A percentile compares a stretch with the other conserved stretches of the same genome.
These are phyloP conservation scores for Macroramphosus scolopax DNA, from an alignment of 2,797 vertebrate species.

Conservation along the genomic window DNA sequence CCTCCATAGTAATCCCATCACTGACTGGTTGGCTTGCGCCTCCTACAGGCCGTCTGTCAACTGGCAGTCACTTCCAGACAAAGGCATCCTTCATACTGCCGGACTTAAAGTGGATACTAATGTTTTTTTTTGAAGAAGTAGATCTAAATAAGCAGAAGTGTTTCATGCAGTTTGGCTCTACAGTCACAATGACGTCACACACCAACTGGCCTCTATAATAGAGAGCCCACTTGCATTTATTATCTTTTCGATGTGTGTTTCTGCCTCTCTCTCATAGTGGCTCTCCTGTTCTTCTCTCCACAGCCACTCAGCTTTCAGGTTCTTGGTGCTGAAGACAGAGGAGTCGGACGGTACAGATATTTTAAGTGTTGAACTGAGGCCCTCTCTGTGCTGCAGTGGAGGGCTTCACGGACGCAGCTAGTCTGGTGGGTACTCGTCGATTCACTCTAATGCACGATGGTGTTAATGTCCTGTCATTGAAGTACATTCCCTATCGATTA, in stretches of 20 bases:
- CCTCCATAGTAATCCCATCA: slow-evolving; percentile 43
- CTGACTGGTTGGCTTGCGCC: slow-evolving; percentile 25
- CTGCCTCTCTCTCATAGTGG: slow-evolving; percentile 25
- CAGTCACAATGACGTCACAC: slow-evolving; percentile 1
- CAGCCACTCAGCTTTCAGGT: slow-evolving; percentile 46
- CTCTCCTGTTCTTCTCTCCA: slow-evolving; percentile 22
- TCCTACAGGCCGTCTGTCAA: slow-evolving; percentile 34
- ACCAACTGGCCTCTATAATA: slow-evolving; percentile 24
- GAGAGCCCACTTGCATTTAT: slow-evolving; percentile 21
- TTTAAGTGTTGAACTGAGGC: slow-evolving; percentile 72
- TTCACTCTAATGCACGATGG: background rate
- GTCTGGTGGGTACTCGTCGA: slow-evolving; percentile 70
- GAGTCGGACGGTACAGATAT: slow-evolving; percentile 41
- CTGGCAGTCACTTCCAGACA: slow-evolving; percentile 24
- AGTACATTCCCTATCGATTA: too few species aligned
- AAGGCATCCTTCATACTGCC: slow-evolving; percentile 15
- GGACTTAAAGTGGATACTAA: too few species aligned
- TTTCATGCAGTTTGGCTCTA: slow-evolving; percentile 6
- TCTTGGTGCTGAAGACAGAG: slow-evolving; percentile 54
- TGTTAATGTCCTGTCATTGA: too few species aligned
- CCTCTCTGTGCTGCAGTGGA: slow-evolving; percentile 84
- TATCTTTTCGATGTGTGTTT: slow-evolving; percentile 27
- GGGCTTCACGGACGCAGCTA: slow-evolving; percentile 80
- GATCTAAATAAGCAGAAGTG: background rate
- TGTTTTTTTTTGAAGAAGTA: background rate